Evolutionary conservation across 2,797 vertebrate genomes (phyloP), one percentile per base, ranked within the genome.

Genomic region (Tiaroga cobitis): DNA sequence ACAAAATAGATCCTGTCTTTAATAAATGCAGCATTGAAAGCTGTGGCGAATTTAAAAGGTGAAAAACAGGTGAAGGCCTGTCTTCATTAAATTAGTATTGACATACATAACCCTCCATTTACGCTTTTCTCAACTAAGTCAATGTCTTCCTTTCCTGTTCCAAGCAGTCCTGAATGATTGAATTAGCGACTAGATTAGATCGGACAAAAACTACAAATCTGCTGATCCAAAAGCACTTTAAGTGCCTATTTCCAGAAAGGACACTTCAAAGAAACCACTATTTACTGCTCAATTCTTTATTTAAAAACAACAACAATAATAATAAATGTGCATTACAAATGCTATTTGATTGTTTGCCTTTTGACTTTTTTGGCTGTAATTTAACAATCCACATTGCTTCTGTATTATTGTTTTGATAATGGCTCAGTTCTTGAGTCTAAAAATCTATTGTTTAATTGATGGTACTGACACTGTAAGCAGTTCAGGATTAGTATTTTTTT

Each of bases 161-260:
- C 83, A 91, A 92, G 93, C 91, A 89, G 80, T 70, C 90, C 86
- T 92, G 91, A 94, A 93, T 94, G 91, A 95, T 95, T 95, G 86
- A 93, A 95, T 95, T 95, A 95, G 92, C 90, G 76, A 90, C 92
- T 93, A 93, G 95, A 94, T 93, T 92, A 89, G 90, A 90, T 90
- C 88, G 91, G 91, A 90, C 92, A 93, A 91, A 91, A 89, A 90
- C 90, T 92, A 85, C 92, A 90, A 93, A 94, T 93, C 73, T 96
- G 95, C 95, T 96, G 95, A 91, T 94, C 89, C 90, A 91, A 93
- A 93, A 92, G 91, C 92, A 92, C 90, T 94, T 93, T 93, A 92
- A 94, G 85, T 82, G 91, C 89, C 81, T 87, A 75, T 84, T 88
- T 85, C 90, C 89, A 92, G 90, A 89, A 81, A 86, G 90, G 89